Conservation (phyloP, 2,797 vertebrate species). For the Crocidura indochinensis region DNA sequence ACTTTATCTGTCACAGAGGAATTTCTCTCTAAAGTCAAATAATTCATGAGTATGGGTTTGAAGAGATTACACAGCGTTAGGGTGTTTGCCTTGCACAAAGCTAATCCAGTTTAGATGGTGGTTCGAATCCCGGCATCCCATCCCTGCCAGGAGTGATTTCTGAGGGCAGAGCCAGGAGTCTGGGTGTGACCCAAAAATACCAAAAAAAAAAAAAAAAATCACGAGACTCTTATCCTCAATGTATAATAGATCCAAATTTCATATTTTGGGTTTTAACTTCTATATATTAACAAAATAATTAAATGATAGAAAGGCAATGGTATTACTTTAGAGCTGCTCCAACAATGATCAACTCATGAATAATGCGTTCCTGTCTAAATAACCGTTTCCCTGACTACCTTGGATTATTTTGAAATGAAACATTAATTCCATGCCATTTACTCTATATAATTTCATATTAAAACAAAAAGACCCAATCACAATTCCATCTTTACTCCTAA, state of each 20-base stretch:
- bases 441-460: conserved; percentile 14
- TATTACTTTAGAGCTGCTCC: background rate
- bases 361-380: background rate
- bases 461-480: conserved; percentile 30
- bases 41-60: too few relatives aligned
- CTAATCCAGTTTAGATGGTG: too few relatives aligned
- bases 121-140: too few relatives aligned
- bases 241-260: conserved; percentile 33
- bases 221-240: conserved; percentile 9
- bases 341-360: background rate
- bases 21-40: conserved; percentile 1
- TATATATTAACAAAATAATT: conserved; percentile 2
- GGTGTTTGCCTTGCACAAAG: too few relatives aligned
- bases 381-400: background rate
- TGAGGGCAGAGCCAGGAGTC: too few relatives aligned
- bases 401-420: conserved; percentile 34
- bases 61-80: too few relatives aligned
- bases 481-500: background rate
- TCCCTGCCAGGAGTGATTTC: too few relatives aligned
- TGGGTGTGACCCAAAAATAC: too few relatives aligned
- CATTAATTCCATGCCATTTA: background rate
- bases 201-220: too few relatives aligned
- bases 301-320: background rate
- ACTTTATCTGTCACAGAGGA: background rate
- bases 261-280: conserved; percentile 48